A percentile compares a stretch with the other conserved stretches of the same genome.
Conservation (phyloP, 1,140 invertebrate genomes). For the Ips nitidus region DNA sequence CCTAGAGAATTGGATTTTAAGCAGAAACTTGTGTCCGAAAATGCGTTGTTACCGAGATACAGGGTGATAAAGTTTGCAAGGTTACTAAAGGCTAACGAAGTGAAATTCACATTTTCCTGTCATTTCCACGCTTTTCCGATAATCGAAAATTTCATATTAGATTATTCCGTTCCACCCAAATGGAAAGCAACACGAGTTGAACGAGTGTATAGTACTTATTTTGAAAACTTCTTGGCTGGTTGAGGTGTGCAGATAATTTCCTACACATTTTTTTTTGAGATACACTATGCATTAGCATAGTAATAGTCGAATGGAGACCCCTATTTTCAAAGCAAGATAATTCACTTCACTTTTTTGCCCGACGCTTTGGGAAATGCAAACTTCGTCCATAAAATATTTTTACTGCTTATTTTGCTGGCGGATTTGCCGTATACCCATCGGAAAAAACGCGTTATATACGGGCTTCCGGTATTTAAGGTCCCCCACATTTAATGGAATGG, state of each 20-base stretch:
- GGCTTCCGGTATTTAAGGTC: not conserved
- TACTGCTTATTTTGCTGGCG: constrained; percentile 1
- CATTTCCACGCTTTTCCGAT: too few relatives aligned
- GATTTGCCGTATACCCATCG: not conserved
- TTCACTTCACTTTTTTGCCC: not conserved
- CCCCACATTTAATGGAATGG: not conserved
- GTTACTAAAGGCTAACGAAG: too few relatives aligned
- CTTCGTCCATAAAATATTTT: constrained; percentile 2
- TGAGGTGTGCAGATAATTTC: not conserved
- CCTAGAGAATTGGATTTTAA: too few relatives aligned
- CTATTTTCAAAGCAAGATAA: not conserved
- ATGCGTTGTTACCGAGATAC: too few relatives aligned
- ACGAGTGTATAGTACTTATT: not conserved
- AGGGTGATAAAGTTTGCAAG: too few relatives aligned
- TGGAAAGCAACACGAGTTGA: too few relatives aligned
- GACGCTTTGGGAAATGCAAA: constrained; percentile 4
- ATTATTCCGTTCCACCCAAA: too few relatives aligned
- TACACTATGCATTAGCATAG: constrained; percentile 3
- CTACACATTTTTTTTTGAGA: not conserved
- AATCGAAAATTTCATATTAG: too few relatives aligned
- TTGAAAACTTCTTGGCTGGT: not conserved
- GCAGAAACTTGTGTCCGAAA: too few relatives aligned
- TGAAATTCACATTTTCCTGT: too few relatives aligned
- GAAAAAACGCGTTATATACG: not conserved
- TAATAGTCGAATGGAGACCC: not conserved